Evolutionary conservation across 2,113 vertebrate species (phyloP), one percentile per base, ranked within the genome.

Genomic region (Cranoglanis bouderius): DNA sequence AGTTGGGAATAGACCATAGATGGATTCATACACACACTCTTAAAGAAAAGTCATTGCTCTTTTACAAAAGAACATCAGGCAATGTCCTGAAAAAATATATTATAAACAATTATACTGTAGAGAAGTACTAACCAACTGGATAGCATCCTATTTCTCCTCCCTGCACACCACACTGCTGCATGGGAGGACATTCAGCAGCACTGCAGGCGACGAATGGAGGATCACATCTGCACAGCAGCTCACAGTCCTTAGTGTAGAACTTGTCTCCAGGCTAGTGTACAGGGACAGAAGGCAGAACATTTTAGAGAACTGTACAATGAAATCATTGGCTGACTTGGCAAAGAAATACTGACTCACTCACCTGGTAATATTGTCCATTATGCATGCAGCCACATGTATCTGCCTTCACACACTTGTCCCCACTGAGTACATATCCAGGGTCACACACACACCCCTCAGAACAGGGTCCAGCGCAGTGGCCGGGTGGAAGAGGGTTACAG

Each of bases 371-470:
- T 55, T 95, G 93, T 61, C 93, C 95, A 3, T 95, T 93, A 89
- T 93, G 24, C 2, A 8, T 57, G 83, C 95, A 96, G n/a, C 95
- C 96, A 89, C 95, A 96, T 0, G 90, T 92, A 21, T 38, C 92
- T 32, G 91, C 85, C 70, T 88, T 89, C 24, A 96, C 93, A 46
- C 96, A 96, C 78, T 93, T 92, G 29, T 90, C 93, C 32, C 94
- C 94, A 86, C 95, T 96, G 83, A 95, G 93, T 38, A 96, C 89
- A 18, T 93, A 96, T 80, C 95, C 94, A 9, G 93, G 84, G 87
- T 96, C 87, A 85, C 96, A 97, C 88, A 94, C 92, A 88, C 96
- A 96, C 6, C 83, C 93, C 91, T 96, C 95, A 40, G 92, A 92
- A 90, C 95, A 95, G 21, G 94, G 90, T 0, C 94, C 94, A n/a